Evolutionary conservation across 2,888 invertebrate genomes (phyloP).

Genomic region (Julus scanicus): DNA sequence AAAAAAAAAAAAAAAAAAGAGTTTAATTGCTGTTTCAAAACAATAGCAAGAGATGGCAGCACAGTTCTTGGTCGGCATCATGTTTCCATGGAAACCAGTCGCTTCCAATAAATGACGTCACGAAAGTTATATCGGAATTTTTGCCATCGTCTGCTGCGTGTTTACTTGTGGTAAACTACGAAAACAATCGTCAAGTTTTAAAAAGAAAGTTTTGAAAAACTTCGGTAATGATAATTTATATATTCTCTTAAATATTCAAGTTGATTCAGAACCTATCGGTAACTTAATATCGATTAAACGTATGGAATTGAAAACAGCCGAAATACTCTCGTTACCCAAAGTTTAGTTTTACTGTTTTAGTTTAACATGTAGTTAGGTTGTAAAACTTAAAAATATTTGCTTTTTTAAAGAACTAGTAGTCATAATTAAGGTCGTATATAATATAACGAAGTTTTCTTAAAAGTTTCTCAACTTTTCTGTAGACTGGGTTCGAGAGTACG

Average conservation of each 20-base stretch:
- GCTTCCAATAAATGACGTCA: slow-evolving; percentile 7
- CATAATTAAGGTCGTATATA: neutral
- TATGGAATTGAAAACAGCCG: neutral
- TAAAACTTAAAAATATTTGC: neutral
- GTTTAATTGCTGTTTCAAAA: slow-evolving; percentile 10
- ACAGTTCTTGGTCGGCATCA: neutral
- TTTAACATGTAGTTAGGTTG: neutral
- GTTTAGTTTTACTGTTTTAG: neutral
- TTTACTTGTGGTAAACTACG: neutral
- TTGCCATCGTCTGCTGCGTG: slow-evolving; percentile 41
- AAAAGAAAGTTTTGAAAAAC: neutral
- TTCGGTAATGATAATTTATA: neutral
- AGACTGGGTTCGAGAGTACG: slow-evolving; percentile 17
- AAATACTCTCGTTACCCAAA: slow-evolving; percentile 24
- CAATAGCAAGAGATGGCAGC: neutral
- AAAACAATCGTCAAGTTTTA: neutral
- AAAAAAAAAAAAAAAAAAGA: no score
- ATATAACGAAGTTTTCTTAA: neutral
- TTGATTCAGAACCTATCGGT: neutral
- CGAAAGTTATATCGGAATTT: slow-evolving; percentile 20
- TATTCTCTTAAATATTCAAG: neutral
- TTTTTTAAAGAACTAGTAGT: neutral
- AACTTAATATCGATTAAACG: slow-evolving; percentile 16
- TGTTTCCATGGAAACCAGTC: neutral
- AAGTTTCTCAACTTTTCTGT: neutral